Conservation (phyloP, 2,888 invertebrate genomes). For the Yponomeuta sedellus region DNA sequence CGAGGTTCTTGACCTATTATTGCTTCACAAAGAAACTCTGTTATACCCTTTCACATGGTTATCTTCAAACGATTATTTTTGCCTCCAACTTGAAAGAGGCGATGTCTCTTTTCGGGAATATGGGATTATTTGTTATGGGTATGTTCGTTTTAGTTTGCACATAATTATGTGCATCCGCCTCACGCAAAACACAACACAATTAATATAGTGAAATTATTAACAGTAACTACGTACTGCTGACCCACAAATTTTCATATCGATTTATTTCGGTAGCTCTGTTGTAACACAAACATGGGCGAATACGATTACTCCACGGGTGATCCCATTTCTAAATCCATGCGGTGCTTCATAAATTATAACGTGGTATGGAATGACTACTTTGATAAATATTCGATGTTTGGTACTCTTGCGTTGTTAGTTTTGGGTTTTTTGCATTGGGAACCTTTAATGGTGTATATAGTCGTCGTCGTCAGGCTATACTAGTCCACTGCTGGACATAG, state of each 20-base stretch:
- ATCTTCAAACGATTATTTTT: background rate
- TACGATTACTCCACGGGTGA: background rate
- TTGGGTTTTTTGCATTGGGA: background rate
- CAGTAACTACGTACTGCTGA: background rate
- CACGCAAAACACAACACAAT: too few relatives aligned
- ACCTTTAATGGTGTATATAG: too few relatives aligned
- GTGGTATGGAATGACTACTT: background rate
- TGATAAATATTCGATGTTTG: background rate
- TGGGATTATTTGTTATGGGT: too few relatives aligned
- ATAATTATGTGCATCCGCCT: too few relatives aligned
- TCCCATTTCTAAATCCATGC: slow-evolving; percentile 13
- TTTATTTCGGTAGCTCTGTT: slow-evolving; percentile 7
- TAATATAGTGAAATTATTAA: background rate
- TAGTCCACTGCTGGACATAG: too few relatives aligned
- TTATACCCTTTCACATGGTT: background rate
- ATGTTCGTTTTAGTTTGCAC: too few relatives aligned
- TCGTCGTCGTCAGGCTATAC: too few relatives aligned
- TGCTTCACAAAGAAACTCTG: background rate
- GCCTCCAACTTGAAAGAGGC: too few relatives aligned
- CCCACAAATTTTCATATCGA: background rate
- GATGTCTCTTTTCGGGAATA: too few relatives aligned
- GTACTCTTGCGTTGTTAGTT: background rate
- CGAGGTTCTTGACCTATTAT: slow-evolving; percentile 52
- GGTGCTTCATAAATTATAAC: slow-evolving; percentile 2
- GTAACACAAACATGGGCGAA: background rate